phyloP scores from a whole-genome alignment of 2,888 invertebrate genomes.

The Cephus sareptanus region DNA sequence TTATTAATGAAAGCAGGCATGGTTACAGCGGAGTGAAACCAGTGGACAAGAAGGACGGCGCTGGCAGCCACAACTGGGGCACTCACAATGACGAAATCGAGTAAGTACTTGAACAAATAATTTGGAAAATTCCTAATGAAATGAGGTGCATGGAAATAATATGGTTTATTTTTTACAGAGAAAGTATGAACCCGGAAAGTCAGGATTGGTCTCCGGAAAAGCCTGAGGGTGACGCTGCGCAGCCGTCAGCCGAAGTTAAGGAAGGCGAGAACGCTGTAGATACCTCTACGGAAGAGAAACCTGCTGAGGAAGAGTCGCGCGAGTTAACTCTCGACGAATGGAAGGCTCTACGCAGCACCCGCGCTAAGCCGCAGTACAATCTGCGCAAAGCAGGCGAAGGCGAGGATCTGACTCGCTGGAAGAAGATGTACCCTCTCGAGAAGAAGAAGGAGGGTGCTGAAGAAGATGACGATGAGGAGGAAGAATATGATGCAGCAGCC shows the following conservation, averaged over 20 bases:
- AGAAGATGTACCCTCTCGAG: conserved; percentile 86
- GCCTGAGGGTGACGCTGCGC: conserved; percentile 65
- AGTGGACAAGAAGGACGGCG: conserved; percentile 93
- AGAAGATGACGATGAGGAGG: conserved; percentile 76
- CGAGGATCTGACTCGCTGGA: conserved; percentile 91
- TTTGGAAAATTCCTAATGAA: background rate
- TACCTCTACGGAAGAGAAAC: conserved; percentile 63
- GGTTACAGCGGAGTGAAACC: conserved; percentile 86
- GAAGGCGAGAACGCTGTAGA: conserved; percentile 55
- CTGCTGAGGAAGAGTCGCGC: conserved; percentile 81
- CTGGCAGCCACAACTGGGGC: conserved; percentile 96
- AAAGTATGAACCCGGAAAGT: conserved; percentile 58
- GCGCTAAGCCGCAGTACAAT: conserved; percentile 89
- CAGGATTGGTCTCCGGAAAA: conserved; percentile 67
- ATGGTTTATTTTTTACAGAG: conserved; percentile 40
- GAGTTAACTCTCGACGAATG: conserved; percentile 95
- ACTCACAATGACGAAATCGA: conserved; percentile 91
- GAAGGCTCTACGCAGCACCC: conserved; percentile 85
- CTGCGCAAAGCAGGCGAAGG: conserved; percentile 95
- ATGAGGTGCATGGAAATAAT: background rate
- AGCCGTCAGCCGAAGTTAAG: conserved; percentile 45
- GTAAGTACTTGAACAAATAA: conserved; percentile 64
- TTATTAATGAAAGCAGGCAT: conserved; percentile 67
- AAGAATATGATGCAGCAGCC: conserved; percentile 76
- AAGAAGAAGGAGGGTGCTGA: conserved; percentile 76